Evolutionary conservation across 1,140 invertebrate species (phyloP).

Genomic region (Bursaphelenchus mucronatus): DNA sequence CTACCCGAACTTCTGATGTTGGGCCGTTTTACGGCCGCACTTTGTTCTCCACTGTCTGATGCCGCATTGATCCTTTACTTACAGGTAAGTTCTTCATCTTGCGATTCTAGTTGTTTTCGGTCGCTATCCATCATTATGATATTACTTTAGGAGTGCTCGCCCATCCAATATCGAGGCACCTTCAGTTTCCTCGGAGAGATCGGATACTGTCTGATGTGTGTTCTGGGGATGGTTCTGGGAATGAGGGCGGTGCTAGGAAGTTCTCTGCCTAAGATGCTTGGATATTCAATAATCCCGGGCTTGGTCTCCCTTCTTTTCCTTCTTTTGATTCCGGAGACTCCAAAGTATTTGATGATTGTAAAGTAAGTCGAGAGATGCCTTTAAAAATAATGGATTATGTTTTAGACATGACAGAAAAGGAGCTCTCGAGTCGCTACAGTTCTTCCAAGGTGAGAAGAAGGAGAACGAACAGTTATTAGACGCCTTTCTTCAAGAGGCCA

Average conservation of each 20-base stretch:
- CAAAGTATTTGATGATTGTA: conserved; percentile 48
- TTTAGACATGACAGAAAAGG: conserved; percentile 35
- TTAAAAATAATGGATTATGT: neutral
- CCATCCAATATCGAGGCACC: conserved; percentile 36
- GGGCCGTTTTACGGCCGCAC: conserved; percentile 42
- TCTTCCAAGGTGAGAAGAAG: conserved; percentile 45
- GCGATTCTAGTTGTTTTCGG: neutral
- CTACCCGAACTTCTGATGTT: conserved; percentile 47
- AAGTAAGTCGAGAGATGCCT: conserved; percentile 18
- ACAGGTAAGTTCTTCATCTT: conserved; percentile 26
- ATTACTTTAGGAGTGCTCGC: conserved; percentile 41
- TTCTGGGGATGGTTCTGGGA: conserved; percentile 48
- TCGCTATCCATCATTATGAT: conserved; percentile 6
- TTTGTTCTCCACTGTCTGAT: conserved; percentile 43
- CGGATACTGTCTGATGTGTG: conserved; percentile 50
- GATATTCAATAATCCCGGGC: conserved; percentile 41
- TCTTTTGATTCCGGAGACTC: conserved; percentile 50
- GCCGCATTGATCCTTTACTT: conserved; percentile 46
- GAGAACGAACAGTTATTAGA: conserved; percentile 41
- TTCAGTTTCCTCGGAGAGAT: conserved; percentile 50
- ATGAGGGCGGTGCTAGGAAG: conserved; percentile 46
- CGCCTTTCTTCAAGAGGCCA: conserved; percentile 37
- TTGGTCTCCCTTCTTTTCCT: conserved; percentile 42
- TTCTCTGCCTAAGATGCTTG: conserved; percentile 36
- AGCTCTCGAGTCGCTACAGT: conserved; percentile 44